Percentiles rank a stretch among this genome's conserved stretches.
Conservation (phyloP, 2,113 vertebrate species). For the Riparia riparia region DNA sequence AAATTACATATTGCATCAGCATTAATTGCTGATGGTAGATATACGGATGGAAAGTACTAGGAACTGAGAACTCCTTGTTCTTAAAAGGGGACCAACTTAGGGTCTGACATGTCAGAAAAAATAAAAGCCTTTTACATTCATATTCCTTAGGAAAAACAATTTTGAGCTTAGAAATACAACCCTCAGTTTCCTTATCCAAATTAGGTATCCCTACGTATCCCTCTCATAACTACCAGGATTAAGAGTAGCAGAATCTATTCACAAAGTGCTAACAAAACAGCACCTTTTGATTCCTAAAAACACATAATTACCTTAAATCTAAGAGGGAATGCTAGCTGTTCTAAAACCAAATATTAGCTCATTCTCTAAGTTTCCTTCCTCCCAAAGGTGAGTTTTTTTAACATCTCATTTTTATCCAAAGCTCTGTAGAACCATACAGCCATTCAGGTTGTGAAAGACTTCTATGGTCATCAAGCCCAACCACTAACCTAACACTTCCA, state of each 20-base stretch:
- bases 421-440: neutral
- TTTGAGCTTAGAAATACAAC: neutral
- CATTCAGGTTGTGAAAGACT: neutral
- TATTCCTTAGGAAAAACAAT: neutral
- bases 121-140: fast-evolving
- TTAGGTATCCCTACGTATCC: neutral
- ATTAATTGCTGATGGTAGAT: neutral
- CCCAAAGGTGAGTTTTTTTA: neutral
- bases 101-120: neutral
- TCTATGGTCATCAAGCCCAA: neutral
- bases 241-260: neutral
- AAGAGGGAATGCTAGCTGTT: neutral
- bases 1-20: neutral
- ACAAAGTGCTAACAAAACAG: neutral
- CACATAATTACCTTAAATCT: neutral
- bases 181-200: neutral
- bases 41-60: neutral
- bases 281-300: neutral
- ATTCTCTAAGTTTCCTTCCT: neutral
- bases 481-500: neutral
- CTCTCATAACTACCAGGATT: neutral
- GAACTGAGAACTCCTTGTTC: neutral
- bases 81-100: neutral
- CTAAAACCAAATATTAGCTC: neutral
- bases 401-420: neutral